Evolutionary conservation across 2,797 vertebrate species (phyloP).

Genomic region (Gila robusta): DNA sequence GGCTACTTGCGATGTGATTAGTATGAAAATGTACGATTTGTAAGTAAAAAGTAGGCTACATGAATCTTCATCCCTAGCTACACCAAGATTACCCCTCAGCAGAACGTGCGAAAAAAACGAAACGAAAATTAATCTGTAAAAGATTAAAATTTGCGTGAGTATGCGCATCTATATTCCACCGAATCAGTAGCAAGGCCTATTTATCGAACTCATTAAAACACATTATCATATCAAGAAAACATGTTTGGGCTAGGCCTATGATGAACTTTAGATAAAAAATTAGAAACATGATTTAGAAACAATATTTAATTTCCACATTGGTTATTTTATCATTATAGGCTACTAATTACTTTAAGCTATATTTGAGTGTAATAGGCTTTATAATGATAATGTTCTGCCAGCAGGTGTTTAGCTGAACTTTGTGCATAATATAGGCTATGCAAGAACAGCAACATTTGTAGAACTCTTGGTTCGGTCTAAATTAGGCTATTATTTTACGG

Average conservation of each 20-base stretch:
- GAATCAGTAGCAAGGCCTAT: background rate
- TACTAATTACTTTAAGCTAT: background rate
- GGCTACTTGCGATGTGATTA: background rate
- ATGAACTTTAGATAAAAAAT: background rate
- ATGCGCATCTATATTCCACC: background rate
- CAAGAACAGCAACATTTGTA: background rate
- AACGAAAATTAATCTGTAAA: background rate
- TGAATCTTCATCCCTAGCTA: too few species aligned
- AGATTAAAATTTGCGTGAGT: background rate
- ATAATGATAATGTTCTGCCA: background rate
- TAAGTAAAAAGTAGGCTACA: background rate
- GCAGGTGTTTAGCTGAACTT: background rate
- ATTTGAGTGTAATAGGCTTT: too few species aligned
- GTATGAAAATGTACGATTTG: background rate
- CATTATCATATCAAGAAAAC: background rate
- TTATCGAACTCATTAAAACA: background rate
- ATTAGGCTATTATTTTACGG: background rate
- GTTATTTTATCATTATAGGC: background rate
- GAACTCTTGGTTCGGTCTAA: background rate
- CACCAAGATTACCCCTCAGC: background rate
- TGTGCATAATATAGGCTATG: background rate
- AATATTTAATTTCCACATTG: background rate
- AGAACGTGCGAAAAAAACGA: background rate
- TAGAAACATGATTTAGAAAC: background rate
- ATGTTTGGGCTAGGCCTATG: too few species aligned